Evolutionary conservation across 2,113 vertebrate genomes (phyloP).

Genomic region (Caretta caretta): DNA sequence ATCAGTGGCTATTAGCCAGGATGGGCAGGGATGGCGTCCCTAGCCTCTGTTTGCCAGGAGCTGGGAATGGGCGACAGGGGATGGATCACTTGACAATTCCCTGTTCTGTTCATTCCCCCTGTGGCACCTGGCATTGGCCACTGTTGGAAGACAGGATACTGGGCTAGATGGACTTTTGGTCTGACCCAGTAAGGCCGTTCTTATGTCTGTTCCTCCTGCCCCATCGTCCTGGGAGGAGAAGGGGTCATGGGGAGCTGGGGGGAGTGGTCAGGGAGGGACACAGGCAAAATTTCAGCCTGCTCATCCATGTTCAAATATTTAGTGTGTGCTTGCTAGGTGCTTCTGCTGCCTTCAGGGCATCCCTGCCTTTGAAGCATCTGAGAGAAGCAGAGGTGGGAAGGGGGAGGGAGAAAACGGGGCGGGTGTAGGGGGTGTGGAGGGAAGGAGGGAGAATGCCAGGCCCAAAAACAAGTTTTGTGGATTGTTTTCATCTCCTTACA

Average conservation of each 20-base stretch:
- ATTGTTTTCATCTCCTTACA: constrained; percentile 21
- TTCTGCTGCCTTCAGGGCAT: constrained; percentile 74
- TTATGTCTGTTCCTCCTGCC: neutral
- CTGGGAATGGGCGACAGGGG: too few relatives aligned
- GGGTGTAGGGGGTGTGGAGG: neutral
- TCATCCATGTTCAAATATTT: constrained; percentile 68
- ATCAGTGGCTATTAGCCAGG: too few relatives aligned
- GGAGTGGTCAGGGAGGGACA: neutral
- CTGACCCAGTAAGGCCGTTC: too few relatives aligned
- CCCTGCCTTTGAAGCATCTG: constrained; percentile 45
- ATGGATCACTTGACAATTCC: too few relatives aligned
- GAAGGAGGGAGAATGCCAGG: neutral
- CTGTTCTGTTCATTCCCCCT: too few relatives aligned
- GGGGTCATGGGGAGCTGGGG: neutral
- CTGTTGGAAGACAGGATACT: too few relatives aligned
- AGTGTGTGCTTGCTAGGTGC: constrained; percentile 54
- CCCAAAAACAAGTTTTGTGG: constrained; percentile 6
- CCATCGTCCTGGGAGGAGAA: neutral
- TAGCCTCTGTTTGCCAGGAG: too few relatives aligned
- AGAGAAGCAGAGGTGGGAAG: neutral
- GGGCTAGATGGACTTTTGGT: too few relatives aligned
- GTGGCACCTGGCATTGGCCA: too few relatives aligned
- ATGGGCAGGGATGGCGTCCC: too few relatives aligned
- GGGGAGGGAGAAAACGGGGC: too few relatives aligned
- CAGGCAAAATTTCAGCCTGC: constrained; percentile 46